Percentiles rank a stretch among this genome's conserved stretches.
phyloP scores from a whole-genome alignment of 2,113 vertebrate genomes.

The Paramormyrops kingsleyae region DNA sequence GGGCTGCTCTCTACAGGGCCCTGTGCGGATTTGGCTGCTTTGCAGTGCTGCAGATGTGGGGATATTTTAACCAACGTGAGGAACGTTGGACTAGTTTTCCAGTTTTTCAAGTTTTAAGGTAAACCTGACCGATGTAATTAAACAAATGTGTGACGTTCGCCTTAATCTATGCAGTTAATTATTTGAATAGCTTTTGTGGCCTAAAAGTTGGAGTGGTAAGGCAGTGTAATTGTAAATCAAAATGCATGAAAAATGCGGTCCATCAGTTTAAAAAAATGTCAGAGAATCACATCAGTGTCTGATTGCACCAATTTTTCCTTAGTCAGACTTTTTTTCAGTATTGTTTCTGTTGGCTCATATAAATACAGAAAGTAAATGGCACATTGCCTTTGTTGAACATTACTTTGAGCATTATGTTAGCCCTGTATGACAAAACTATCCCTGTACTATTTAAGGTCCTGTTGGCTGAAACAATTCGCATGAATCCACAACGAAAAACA shows the following conservation, averaged over 20 bases:
- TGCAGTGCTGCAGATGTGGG: not conserved
- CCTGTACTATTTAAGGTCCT: not conserved
- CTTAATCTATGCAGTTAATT: not conserved
- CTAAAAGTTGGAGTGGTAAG: not conserved
- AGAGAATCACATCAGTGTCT: not conserved
- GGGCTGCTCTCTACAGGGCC: not conserved
- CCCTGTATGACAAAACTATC: not conserved
- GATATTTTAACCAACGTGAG: not conserved
- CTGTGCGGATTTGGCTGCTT: not conserved
- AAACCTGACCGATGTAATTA: not conserved
- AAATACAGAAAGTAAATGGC: not conserved
- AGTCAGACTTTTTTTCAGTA: not conserved
- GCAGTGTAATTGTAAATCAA: not conserved
- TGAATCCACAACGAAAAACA: not conserved
- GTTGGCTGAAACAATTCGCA: not conserved
- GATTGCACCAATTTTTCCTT: not conserved
- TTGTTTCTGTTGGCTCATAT: not conserved
- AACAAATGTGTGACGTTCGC: not conserved
- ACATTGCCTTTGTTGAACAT: not conserved
- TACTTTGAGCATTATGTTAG: not conserved
- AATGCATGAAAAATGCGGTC: not conserved
- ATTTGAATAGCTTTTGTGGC: not conserved
- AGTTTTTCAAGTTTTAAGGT: not conserved
- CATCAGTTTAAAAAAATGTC: not conserved
- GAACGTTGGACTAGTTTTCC: not conserved